phyloP scores from a whole-genome alignment of 2,888 invertebrate species.

The Anticlea derivata region DNA sequence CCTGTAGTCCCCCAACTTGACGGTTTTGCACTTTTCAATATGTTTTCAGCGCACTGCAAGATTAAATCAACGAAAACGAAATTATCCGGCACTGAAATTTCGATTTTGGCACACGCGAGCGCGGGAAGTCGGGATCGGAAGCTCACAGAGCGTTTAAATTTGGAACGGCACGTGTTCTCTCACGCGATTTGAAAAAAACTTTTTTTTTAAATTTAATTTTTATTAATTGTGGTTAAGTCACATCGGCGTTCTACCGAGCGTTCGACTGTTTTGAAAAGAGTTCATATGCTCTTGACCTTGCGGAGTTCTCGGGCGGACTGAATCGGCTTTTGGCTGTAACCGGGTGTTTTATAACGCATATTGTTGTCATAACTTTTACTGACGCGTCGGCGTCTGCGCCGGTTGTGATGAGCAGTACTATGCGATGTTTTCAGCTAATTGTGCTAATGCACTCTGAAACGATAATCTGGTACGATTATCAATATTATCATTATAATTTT shows the following conservation, averaged over 20 bases:
- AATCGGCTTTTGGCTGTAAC: constrained; percentile 70
- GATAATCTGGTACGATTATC: too few species aligned
- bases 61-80: constrained; percentile 17
- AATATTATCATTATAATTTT: too few species aligned
- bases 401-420: constrained; percentile 19
- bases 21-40: constrained; percentile 19
- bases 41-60: constrained; percentile 8
- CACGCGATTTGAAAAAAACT: constrained; percentile 42
- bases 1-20: constrained; percentile 42
- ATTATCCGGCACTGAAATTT: constrained; percentile 38
- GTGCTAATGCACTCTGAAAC: neutral
- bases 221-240: constrained; percentile 52
- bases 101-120: constrained; percentile 39
- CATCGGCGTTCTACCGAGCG: constrained; percentile 58
- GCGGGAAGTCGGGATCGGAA: constrained; percentile 49
- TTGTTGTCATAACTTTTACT: constrained; percentile 79
- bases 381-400: constrained; percentile 33
- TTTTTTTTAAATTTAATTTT: constrained; percentile 35
- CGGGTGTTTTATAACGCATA: constrained; percentile 77
- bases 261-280: constrained; percentile 72
- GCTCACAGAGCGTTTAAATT: constrained; percentile 58
- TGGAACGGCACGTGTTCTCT: constrained; percentile 54
- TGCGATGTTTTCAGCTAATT: constrained; percentile 5
- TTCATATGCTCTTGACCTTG: constrained; percentile 78
- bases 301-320: constrained; percentile 68